Base-by-base conservation (phyloP, 2,888 invertebrate genomes). In the Sericinus montela region DNA sequence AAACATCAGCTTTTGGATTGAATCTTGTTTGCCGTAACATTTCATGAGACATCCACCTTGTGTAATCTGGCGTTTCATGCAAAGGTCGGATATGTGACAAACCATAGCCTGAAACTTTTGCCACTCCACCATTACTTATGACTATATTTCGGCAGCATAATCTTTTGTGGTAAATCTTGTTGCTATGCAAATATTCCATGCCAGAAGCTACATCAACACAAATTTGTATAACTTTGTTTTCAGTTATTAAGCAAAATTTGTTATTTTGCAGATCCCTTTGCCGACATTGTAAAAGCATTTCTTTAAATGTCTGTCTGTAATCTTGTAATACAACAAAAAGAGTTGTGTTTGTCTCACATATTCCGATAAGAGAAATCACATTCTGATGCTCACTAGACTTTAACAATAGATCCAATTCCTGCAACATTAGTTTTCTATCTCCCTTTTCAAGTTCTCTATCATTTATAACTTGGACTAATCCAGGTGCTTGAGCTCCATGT, bases 21-120 rank as follows among this genome's bases (percentile, higher is more conserved):
- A 91, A 92, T 41, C 92, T 91, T 43, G 92, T 92, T 61, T 92
- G 92, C 25, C 92, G 91, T 55, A 96, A 85, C 63, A 94, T 92
- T 75, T 97, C 97, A 16, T 93, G 91, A 0, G 96, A 93, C 6
- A 92, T 92, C 96, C 96, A 96, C 36, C 96, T 85, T 0, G 93
- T 92, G 59, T 93, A 92, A 65, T 96, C 95, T 1, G 93, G 91
- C 39, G 92, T 92, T 68, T 93, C 91, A 41, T 91, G 90, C 54
- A 91, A 74, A 1, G 85, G 80, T 58, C 91, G 87, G 64, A 91
- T 93, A 50, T 94, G 93, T 0, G 93, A 90, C 37, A 96, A 84
- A 0, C 95, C 96, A 69, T 94, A 94, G 10, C 95, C 93, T 34
- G 93, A 91, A 13, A 96, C 81, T 81, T 96, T 96, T 0, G 94